Conservation (phyloP, 2,888 invertebrate genomes). For the Scaptomyza reducta region DNA sequence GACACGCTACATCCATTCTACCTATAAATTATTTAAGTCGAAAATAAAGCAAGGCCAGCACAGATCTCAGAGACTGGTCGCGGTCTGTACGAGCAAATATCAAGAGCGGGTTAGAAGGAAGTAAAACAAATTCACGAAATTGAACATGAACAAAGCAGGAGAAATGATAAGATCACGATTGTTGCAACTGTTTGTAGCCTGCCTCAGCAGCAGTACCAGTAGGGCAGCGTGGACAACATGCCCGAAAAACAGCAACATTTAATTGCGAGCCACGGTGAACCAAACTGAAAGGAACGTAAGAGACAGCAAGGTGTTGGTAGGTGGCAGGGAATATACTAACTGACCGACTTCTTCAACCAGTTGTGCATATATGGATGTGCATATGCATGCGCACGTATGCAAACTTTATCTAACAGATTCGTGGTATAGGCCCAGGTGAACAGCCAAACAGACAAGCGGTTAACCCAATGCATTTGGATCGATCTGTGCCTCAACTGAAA, state of each 20-base stretch:
- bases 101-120: conserved; percentile 42
- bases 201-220: conserved; percentile 61
- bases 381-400: conserved; percentile 9
- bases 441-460: neutral
- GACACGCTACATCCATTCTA: no score
- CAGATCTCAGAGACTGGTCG: conserved; percentile 52
- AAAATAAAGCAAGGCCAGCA: conserved; percentile 63
- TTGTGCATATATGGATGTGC: conserved; percentile 11
- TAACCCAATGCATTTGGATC: no score
- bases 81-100: conserved; percentile 56
- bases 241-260: conserved; percentile 52
- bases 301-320: conserved; percentile 9
- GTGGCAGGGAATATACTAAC: neutral
- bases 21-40: neutral
- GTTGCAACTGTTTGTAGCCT: conserved; percentile 33
- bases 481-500: no score
- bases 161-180: conserved; percentile 77
- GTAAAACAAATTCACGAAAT: conserved; percentile 76
- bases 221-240: conserved; percentile 49
- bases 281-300: conserved; percentile 59
- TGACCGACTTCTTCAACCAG: conserved; percentile 27
- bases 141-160: conserved; percentile 75
- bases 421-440: conserved; percentile 65
- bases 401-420: conserved; percentile 77
- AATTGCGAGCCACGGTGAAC: conserved; percentile 73